phyloP scores from a whole-genome alignment of 2,113 vertebrate genomes.

The Phylloscopus whistleri region DNA sequence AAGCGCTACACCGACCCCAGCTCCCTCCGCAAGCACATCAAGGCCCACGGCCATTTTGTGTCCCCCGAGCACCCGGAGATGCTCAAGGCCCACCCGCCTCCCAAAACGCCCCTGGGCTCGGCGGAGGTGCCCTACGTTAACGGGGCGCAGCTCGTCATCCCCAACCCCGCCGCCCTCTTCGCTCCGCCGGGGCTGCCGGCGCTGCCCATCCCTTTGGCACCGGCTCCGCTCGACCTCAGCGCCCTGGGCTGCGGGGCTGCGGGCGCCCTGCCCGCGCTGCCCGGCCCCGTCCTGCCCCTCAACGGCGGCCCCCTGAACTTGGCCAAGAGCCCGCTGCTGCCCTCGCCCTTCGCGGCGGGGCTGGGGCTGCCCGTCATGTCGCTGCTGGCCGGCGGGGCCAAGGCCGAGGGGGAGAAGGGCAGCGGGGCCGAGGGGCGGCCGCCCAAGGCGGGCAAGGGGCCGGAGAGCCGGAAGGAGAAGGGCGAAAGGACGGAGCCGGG shows the following conservation, averaged over 20 bases:
- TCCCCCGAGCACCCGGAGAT: slow-evolving; percentile 87
- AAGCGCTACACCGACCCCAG: slow-evolving; percentile 99
- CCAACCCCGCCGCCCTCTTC: slow-evolving; percentile 84
- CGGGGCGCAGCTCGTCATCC: slow-evolving; percentile 88
- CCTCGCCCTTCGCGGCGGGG: slow-evolving; percentile 79
- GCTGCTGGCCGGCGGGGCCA: slow-evolving; percentile 77
- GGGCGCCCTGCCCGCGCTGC: slow-evolving; percentile 66
- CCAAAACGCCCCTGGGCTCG: slow-evolving; percentile 69
- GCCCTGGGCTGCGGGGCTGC: slow-evolving; percentile 79
- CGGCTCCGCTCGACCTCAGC: slow-evolving; percentile 89
- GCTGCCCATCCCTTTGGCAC: slow-evolving; percentile 77
- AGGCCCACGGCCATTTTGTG: slow-evolving; percentile 95
- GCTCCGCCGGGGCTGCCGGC: slow-evolving; percentile 80
- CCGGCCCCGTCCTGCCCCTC: slow-evolving; percentile 80
- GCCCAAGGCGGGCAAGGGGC: slow-evolving; percentile 1
- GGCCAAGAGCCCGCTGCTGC: slow-evolving; percentile 84
- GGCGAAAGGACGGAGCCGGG: slow-evolving; percentile 66
- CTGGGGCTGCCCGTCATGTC: slow-evolving; percentile 87
- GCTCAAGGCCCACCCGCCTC: slow-evolving; percentile 80
- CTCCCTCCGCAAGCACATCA: slow-evolving; percentile 98
- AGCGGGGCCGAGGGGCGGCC: neutral
- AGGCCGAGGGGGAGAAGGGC: slow-evolving; percentile 67
- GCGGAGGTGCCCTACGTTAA: slow-evolving; percentile 81
- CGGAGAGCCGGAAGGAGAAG: slow-evolving; percentile 58
- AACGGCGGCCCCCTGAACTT: slow-evolving; percentile 81